phyloP scores from a whole-genome alignment of 2,113 vertebrate genomes.

The Naja naja region DNA sequence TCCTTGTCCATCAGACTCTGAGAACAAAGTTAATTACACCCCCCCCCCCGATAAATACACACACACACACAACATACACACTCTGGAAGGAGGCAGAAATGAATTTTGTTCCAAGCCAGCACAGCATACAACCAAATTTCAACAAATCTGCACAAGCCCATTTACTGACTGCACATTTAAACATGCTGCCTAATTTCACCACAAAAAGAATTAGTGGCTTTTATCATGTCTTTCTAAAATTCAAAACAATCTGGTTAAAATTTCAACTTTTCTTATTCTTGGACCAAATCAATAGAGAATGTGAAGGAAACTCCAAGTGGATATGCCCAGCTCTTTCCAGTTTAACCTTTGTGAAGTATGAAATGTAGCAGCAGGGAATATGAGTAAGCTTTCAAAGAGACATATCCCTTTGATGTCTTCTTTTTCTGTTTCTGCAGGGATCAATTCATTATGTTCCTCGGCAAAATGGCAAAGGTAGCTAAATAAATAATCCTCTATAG shows the following conservation, averaged over 20 bases:
- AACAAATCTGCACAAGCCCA: neutral
- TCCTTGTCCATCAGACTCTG: neutral
- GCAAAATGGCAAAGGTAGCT: neutral
- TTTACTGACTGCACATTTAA: neutral
- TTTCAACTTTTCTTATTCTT: neutral
- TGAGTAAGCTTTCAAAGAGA: neutral
- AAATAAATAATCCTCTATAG: rapidly evolving
- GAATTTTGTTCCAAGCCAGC: neutral
- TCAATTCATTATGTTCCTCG: neutral
- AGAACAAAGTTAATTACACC: constrained; percentile 20
- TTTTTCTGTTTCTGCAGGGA: neutral
- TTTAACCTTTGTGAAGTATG: neutral
- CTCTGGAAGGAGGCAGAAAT: neutral
- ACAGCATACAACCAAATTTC: neutral
- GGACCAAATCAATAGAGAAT: neutral
- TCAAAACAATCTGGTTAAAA: neutral
- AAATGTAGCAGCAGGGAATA: neutral
- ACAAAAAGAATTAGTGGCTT: neutral
- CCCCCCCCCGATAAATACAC: neutral
- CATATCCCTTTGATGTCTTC: neutral
- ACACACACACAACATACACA: too few species aligned
- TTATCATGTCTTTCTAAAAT: neutral
- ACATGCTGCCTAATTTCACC: neutral
- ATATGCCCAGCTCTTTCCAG: neutral
- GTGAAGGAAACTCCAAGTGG: neutral